These are phyloP conservation scores for Babylonia areolata DNA, from an alignment of 1,140 invertebrate species.

Conservation along the genomic window DNA sequence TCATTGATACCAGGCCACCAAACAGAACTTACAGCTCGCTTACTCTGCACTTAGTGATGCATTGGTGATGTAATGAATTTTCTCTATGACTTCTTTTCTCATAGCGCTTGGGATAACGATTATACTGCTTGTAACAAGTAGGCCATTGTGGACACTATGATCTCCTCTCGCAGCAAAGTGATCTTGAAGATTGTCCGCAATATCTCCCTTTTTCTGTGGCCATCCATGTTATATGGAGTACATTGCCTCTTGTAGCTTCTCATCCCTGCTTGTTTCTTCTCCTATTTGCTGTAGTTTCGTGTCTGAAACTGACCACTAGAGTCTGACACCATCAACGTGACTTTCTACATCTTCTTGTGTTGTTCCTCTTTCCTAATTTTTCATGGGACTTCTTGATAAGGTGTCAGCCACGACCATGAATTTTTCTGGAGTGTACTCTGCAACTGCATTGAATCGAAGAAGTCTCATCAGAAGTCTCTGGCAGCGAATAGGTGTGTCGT, in stretches of 20 bases:
- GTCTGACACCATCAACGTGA: neutral
- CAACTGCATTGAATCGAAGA: conserved; percentile 35
- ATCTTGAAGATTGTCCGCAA: neutral
- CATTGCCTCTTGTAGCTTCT: neutral
- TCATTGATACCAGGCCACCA: neutral
- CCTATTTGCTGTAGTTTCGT: neutral
- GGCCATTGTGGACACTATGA: neutral
- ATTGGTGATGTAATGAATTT: neutral
- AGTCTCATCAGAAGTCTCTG: conserved; percentile 53
- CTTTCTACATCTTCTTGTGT: neutral
- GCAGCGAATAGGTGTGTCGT: conserved; percentile 39
- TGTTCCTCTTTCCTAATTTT: neutral
- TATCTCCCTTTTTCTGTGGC: conserved; percentile 15
- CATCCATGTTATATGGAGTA: conserved; percentile 22
- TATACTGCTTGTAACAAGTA: neutral
- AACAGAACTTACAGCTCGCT: neutral
- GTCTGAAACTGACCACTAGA: neutral
- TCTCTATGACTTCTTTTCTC: neutral
- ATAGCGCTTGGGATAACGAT: neutral
- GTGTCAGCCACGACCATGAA: conserved; percentile 46
- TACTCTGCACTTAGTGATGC: neutral
- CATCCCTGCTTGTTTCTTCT: neutral
- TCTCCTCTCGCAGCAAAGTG: neutral
- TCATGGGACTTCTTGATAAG: conserved; percentile 41
- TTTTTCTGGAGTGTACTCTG: conserved; percentile 49